These are phyloP conservation scores for Dysmachus trigonus DNA, from an alignment of 2,888 invertebrate genomes.

Conservation along the genomic window DNA sequence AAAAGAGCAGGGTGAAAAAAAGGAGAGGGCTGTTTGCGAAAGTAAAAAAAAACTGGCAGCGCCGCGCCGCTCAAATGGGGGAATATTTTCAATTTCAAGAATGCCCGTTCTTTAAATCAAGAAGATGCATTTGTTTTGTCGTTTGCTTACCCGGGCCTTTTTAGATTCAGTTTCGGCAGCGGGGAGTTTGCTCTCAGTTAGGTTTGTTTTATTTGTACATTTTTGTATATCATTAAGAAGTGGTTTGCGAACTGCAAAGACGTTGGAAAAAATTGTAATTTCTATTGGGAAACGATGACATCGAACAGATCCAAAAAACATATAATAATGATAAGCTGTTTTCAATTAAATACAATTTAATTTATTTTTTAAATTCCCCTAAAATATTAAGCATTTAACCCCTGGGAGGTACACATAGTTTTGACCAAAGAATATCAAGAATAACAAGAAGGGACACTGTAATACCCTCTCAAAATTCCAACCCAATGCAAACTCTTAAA, in stretches of 20 bases:
- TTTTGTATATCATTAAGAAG: background rate
- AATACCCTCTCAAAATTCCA: no score
- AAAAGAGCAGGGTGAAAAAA: no score
- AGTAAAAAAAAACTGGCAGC: background rate
- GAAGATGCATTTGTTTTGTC: background rate
- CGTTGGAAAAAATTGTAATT: background rate
- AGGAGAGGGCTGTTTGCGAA: no score
- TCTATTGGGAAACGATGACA: background rate
- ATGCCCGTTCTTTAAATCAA: background rate
- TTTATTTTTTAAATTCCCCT: no score
- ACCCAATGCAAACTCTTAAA: no score
- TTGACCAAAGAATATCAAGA: no score
- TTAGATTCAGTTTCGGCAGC: background rate
- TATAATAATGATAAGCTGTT: no score
- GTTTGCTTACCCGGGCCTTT: background rate
- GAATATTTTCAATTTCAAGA: background rate
- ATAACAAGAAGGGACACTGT: no score
- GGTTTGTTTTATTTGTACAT: background rate
- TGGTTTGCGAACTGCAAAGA: background rate
- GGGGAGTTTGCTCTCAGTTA: background rate
- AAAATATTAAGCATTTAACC: no score
- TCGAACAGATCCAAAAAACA: no score
- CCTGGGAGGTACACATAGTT: no score
- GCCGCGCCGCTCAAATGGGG: background rate
- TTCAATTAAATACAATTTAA: no score